Conservation (phyloP, 2,113 vertebrate species). For the Caloenas nicobarica region DNA sequence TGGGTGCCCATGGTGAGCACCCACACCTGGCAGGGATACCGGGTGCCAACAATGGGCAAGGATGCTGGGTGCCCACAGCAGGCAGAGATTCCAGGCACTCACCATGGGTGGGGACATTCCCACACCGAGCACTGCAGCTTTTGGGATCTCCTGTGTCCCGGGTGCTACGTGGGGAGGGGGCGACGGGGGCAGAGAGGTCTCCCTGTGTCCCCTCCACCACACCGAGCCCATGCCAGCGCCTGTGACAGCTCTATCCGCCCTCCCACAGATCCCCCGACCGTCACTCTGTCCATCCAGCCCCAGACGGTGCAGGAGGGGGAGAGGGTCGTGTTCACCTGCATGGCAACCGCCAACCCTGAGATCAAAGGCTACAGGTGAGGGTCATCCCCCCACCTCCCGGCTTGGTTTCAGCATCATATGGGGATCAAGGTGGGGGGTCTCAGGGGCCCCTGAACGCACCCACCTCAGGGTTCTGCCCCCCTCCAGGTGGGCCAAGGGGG, state of each 20-base stretch:
- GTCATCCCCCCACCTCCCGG: neutral
- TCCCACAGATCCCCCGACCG: conserved; percentile 85
- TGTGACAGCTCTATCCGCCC: rapidly evolving
- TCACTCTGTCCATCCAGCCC: conserved; percentile 92
- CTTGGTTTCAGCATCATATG: neutral
- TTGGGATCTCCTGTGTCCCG: neutral
- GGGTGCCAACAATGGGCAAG: neutral
- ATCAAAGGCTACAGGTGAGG: conserved; percentile 92
- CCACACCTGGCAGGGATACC: rapidly evolving
- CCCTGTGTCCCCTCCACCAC: too few relatives aligned
- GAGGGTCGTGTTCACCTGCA: conserved; percentile 90
- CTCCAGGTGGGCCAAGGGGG: conserved; percentile 93
- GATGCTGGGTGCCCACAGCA: neutral
- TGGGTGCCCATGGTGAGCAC: neutral
- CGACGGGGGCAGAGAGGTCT: rapidly evolving
- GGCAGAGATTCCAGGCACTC: neutral
- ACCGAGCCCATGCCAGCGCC: rapidly evolving
- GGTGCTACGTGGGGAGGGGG: neutral
- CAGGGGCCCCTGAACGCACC: rapidly evolving
- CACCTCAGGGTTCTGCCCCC: neutral
- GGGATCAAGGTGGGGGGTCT: neutral
- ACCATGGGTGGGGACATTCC: neutral
- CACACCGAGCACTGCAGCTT: neutral
- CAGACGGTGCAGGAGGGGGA: conserved; percentile 93
- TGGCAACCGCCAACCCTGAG: conserved; percentile 90